These are phyloP conservation scores for Turdus rufiventris DNA, from an alignment of 2,113 vertebrate species.

Conservation along the genomic window DNA sequence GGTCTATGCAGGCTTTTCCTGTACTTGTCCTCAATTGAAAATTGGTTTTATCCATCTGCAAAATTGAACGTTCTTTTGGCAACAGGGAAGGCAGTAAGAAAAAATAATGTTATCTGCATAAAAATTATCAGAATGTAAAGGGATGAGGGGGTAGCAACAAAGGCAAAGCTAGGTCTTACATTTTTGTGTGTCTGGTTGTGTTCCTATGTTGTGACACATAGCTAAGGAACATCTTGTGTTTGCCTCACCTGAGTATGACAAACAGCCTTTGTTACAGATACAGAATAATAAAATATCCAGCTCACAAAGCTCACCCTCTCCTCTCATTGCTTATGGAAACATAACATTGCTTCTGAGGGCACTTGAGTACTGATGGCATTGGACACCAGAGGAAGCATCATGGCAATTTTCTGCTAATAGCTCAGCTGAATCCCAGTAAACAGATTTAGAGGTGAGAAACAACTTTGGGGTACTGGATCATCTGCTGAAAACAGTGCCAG, in stretches of 20 bases:
- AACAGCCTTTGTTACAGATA: not conserved
- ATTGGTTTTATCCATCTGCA: not conserved
- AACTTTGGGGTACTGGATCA: not conserved
- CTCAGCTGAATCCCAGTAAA: not conserved
- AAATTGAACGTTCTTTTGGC: not conserved
- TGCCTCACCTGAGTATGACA: not conserved
- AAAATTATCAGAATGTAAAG: not conserved
- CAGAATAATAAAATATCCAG: not conserved
- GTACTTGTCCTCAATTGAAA: not conserved
- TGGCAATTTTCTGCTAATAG: not conserved
- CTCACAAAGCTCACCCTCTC: not conserved
- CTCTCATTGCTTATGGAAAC: not conserved
- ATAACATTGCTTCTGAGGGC: not conserved
- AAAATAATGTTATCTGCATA: not conserved
- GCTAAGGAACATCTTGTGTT: not conserved
- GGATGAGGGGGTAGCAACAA: fast-evolving
- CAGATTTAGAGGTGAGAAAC: not conserved
- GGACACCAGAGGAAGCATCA: not conserved
- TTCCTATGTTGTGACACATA: not conserved
- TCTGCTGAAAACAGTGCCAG: not conserved
- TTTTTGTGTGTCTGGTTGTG: not conserved
- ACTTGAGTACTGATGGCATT: fast-evolving
- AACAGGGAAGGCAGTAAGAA: not conserved
- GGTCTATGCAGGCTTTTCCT: not conserved
- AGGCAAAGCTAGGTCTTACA: not conserved